Evolutionary conservation across 92 coral and sea anemone species (phyloP).

Genomic region (Umimayanthus chanpuru): DNA sequence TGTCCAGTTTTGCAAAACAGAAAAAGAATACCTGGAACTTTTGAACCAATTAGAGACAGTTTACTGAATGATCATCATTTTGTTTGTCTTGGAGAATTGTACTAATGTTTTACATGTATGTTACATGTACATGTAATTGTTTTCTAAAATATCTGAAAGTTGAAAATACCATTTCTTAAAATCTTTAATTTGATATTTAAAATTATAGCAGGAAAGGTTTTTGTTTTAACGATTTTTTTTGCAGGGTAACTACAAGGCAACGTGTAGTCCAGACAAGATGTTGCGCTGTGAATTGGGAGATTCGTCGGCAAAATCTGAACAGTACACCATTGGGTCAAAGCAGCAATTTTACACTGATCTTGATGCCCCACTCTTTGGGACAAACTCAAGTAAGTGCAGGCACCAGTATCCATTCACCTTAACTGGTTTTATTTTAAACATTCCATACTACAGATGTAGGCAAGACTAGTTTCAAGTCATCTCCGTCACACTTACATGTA

Average conservation of each 20-base stretch:
- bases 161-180: neutral
- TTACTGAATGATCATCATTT: too few species aligned
- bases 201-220: neutral
- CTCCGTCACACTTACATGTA: neutral
- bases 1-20: too few species aligned
- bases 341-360: constrained; percentile 72
- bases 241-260: constrained; percentile 75
- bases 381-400: constrained; percentile 59
- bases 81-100: too few species aligned
- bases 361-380: constrained; percentile 78
- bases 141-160: neutral
- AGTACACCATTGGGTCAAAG: constrained; percentile 73
- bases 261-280: constrained; percentile 75
- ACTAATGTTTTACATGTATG: too few species aligned
- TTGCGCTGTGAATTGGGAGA: constrained; percentile 95
- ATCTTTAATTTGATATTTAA: neutral
- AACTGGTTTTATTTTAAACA: neutral
- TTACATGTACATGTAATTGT: too few species aligned
- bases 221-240: neutral
- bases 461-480: neutral
- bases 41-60: too few species aligned
- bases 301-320: constrained; percentile 69
- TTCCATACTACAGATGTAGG: neutral
- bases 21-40: too few species aligned
- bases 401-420: neutral